Evolutionary conservation across 1,140 invertebrate genomes (phyloP), one percentile per base, ranked within the genome.

Genomic region (Heliconius melpomene): DNA sequence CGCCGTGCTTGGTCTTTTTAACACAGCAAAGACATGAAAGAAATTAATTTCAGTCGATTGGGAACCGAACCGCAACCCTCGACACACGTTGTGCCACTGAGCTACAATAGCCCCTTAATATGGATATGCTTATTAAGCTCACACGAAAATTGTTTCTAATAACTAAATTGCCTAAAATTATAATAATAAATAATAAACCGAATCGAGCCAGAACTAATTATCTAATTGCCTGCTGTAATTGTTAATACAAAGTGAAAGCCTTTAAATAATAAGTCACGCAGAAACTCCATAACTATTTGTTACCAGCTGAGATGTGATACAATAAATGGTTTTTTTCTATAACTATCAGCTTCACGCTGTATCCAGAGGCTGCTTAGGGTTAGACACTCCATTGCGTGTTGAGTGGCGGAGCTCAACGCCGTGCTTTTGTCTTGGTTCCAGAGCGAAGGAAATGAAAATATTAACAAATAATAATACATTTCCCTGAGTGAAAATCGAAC

Each of bases 101-200:
- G 0, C 16, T 20, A 20, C 18, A 6, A 52, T 1, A 20, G 50
- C n/a, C 40, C 5, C 13, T 46, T 46, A 46, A 11, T 29, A 26
- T 29, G 23, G 26, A 66, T 66, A 66, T 66, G 60, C 60, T 11
- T 66, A 29, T 66, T 29, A 7, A 26, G 11, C 9, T 66, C 3
- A 66, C 26, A 66, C 26, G 60, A 66, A 66, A 26, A 66, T 29
- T 66, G 60, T 11, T 26, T 66, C 23, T 66, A 29, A 66, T 29
- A 66, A 16, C 60, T 66, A 29, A 66, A 66, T 66, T 66, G 60
- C 23, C 60, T 29, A 13, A 66, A 66, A 66, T 66, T 26, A 66
- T 66, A 46, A 46, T 66, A 66, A 23, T 46, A 66, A 66, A 66
- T 66, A 66, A 66, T 66, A 3, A 29, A 66, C 23, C 60, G 60